Evolutionary conservation across 2,888 invertebrate genomes (phyloP).

Genomic region (Epirrhoe alternata): DNA sequence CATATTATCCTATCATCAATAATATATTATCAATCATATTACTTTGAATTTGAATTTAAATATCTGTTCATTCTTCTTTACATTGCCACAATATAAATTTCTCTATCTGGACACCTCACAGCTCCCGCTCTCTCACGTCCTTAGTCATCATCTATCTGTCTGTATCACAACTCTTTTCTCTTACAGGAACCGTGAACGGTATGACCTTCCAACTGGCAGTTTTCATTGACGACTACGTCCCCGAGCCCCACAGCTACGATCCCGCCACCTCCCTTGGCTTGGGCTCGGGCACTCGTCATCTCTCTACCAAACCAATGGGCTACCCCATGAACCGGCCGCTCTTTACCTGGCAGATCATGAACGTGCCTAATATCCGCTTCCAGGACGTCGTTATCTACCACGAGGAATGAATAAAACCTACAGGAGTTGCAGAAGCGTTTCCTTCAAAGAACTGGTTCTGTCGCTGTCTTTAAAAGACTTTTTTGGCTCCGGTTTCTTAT

Average conservation of each 20-base stretch:
- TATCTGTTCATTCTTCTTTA: too few species aligned
- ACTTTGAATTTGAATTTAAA: too few species aligned
- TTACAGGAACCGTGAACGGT: slow-evolving; percentile 85
- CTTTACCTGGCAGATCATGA: slow-evolving; percentile 64
- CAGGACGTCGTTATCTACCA: slow-evolving; percentile 82
- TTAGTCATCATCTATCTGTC: not conserved
- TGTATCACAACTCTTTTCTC: not conserved
- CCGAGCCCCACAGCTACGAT: slow-evolving; percentile 64
- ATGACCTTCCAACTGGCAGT: slow-evolving; percentile 86
- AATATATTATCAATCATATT: too few species aligned
- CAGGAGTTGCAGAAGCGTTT: not conserved
- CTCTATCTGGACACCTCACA: too few species aligned
- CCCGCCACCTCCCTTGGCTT: slow-evolving; percentile 79
- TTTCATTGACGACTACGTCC: slow-evolving; percentile 67
- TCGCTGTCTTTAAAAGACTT: not conserved
- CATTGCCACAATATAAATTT: too few species aligned
- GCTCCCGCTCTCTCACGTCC: not conserved
- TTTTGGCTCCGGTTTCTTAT: too few species aligned
- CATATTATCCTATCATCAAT: too few species aligned
- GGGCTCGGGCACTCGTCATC: slow-evolving; percentile 70
- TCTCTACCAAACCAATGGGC: slow-evolving; percentile 75
- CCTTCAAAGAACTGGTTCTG: not conserved
- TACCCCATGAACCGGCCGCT: slow-evolving; percentile 82
- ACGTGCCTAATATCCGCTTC: slow-evolving; percentile 81
- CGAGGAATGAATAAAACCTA: slow-evolving; percentile 44